These are phyloP conservation scores for Serinus canaria DNA, from an alignment of 2,113 vertebrate genomes.

Conservation along the genomic window DNA sequence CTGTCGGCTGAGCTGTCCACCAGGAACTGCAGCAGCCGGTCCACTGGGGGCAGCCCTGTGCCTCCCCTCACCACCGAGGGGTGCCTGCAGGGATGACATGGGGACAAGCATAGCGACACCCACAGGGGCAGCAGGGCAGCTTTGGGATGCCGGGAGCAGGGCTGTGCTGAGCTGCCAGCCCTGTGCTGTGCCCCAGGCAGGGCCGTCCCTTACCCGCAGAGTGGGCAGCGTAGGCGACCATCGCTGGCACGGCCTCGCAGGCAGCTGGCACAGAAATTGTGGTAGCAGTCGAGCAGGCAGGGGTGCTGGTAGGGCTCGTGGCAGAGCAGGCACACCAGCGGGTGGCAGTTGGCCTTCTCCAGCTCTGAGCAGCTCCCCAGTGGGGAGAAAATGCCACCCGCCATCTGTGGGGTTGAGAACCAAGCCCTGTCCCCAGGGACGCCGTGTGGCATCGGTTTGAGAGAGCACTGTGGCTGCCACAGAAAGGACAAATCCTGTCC, in stretches of 20 bases:
- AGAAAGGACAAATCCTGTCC: not conserved
- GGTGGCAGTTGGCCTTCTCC: slow-evolving; percentile 82
- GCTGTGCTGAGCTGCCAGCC: not conserved
- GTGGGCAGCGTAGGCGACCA: slow-evolving; percentile 81
- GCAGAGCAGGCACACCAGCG: slow-evolving; percentile 87
- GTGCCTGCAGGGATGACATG: slow-evolving; percentile 65
- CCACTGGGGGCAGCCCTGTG: slow-evolving; percentile 82
- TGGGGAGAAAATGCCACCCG: slow-evolving; percentile 81
- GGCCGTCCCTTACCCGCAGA: slow-evolving; percentile 80
- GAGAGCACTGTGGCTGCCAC: rapidly evolving
- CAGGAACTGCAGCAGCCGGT: slow-evolving; percentile 89
- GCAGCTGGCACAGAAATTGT: slow-evolving; percentile 89
- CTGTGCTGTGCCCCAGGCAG: not conserved
- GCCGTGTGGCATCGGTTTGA: rapidly evolving
- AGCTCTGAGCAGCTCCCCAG: slow-evolving; percentile 74
- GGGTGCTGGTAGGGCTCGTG: slow-evolving; percentile 85
- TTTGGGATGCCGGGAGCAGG: not conserved
- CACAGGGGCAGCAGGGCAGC: rapidly evolving
- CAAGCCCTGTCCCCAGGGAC: not conserved
- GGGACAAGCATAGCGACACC: not conserved
- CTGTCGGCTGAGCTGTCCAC: slow-evolving; percentile 84
- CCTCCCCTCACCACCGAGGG: slow-evolving; percentile 85
- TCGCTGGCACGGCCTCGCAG: slow-evolving; percentile 80
- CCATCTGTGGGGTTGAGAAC: slow-evolving; percentile 73
- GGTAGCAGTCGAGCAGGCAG: slow-evolving; percentile 92